phyloP scores from a whole-genome alignment of 2,113 vertebrate genomes.

The Papio anubis region DNA sequence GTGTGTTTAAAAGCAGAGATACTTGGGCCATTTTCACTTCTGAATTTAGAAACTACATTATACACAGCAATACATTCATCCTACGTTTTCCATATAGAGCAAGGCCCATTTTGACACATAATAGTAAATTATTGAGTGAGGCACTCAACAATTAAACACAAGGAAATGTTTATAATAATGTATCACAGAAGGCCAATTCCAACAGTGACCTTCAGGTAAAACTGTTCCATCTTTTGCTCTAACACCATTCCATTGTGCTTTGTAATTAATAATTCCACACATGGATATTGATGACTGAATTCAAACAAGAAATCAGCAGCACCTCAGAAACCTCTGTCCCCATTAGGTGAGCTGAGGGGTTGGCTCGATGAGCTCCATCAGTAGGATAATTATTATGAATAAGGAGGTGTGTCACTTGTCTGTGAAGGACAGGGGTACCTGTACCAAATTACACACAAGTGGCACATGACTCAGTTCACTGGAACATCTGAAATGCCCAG shows the following conservation, averaged over 20 bases:
- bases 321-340: constrained; percentile 54
- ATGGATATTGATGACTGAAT: constrained; percentile 61
- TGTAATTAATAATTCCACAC: constrained; percentile 73
- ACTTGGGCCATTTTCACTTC: neutral
- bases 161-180: constrained; percentile 65
- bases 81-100: constrained; percentile 44
- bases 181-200: constrained; percentile 58
- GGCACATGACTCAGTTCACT: neutral
- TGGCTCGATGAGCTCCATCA: constrained; percentile 58
- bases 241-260: constrained; percentile 54
- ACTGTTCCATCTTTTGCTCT: constrained; percentile 43
- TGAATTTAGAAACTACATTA: constrained; percentile 47
- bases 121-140: constrained; percentile 32
- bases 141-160: constrained; percentile 59
- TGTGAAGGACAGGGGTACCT: neutral
- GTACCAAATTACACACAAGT: constrained; percentile 31
- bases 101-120: constrained; percentile 38
- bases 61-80: neutral
- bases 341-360: constrained; percentile 40
- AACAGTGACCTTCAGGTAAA: constrained; percentile 64
- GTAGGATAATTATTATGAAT: constrained; percentile 65
- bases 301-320: constrained; percentile 60
- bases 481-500: constrained; percentile 32
- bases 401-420: constrained; percentile 50
- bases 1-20: neutral